Evolutionary conservation across 2,888 invertebrate genomes (phyloP), one percentile per base, ranked within the genome.

Genomic region (Linyphia triangularis): DNA sequence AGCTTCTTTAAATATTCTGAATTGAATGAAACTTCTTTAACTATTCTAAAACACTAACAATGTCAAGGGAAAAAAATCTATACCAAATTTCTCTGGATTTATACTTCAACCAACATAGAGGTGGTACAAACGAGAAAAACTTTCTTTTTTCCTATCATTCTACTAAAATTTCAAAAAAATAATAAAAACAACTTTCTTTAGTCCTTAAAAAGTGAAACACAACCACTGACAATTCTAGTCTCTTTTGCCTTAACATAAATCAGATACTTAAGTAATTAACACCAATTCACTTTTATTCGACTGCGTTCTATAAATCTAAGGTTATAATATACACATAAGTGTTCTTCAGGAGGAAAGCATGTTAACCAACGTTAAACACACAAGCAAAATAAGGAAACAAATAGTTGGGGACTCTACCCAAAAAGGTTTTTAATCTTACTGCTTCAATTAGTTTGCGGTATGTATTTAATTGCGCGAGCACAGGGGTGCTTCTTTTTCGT

Each of bases 361-460:
- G 24, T 43, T 65, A 33, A 26, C 67, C 40, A 43, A 79, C 37
- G 51, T 65, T 40, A 75, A 19, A 59, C 59, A 77, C 77, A 61
- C 73, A 28, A 77, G 51, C 85, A 59, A 84, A 70, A 75, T 75
- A 69, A 78, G 69, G 61, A 61, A 77, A 78, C 81, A 86, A 86
- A 86, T 86, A 86, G 86, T 86, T 81, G 51, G 51, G 40, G 81
- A 72, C 63, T 33, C 51, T 63, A 26, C 43, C n/a, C 16, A 51
- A 72, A 81, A 73, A 81, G 72, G 86, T 86, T 86, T 86, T 86
- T 86, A 86, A 86, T 86, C 86, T 86, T 86, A 69, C 73, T 86
- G 86, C 86, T 86, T 86, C 81, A 86, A 86, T 81, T 86, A 86
- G 86, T 86, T 73, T 86, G 86, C 86, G 86, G 86, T 86, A 81